A percentile compares a stretch with the other conserved stretches of the same genome.
Conservation (phyloP, 2,113 vertebrate genomes). For the Indicator maculatus region DNA sequence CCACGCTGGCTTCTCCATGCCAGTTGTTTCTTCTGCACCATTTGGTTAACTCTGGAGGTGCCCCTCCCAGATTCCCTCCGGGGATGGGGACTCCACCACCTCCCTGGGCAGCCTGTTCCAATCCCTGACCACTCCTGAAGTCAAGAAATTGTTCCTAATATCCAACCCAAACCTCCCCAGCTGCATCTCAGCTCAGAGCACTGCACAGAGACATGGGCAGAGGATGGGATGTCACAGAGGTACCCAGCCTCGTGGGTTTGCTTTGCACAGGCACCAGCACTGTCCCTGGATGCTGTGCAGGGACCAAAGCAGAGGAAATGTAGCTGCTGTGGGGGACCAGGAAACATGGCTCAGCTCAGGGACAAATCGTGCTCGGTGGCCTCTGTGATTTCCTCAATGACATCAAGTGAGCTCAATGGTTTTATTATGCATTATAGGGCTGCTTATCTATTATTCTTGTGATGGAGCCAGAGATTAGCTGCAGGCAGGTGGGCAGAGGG, state of each 20-base stretch:
- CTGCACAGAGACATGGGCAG: fast-evolving
- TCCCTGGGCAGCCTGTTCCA: no score
- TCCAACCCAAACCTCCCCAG: no score
- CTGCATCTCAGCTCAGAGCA: neutral
- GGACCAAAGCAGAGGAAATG: neutral
- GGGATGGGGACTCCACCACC: no score
- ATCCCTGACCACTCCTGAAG: no score
- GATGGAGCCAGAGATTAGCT: constrained; percentile 62
- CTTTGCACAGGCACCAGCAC: fast-evolving
- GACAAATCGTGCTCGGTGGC: neutral
- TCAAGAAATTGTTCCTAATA: no score
- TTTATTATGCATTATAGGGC: constrained; percentile 45
- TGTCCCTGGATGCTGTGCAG: fast-evolving
- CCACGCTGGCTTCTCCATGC: fast-evolving
- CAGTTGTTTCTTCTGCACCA: neutral
- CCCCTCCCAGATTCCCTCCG: neutral
- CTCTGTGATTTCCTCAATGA: constrained; percentile 30
- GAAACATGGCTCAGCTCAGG: neutral
- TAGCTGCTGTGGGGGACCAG: neutral
- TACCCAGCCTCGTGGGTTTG: neutral
- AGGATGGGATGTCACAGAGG: neutral
- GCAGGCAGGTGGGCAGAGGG: constrained; percentile 15
- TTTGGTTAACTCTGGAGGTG: no score
- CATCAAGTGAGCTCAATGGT: constrained; percentile 41
- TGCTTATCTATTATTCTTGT: constrained; percentile 61